Base-by-base conservation (phyloP, 2,888 invertebrate species). In the Beris chalybata region DNA sequence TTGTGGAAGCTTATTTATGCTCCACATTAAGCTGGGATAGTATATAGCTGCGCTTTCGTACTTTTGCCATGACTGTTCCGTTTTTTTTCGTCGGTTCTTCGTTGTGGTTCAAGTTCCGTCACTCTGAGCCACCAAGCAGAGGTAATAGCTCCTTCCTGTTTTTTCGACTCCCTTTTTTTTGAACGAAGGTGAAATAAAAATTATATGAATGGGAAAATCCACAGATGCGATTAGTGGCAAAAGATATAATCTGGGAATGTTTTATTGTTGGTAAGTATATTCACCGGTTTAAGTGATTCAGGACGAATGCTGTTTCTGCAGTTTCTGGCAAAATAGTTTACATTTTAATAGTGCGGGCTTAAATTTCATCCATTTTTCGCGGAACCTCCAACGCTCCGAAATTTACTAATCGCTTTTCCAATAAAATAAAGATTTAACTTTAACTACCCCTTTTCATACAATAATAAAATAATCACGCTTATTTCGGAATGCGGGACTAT, bases 1-100 rank as follows among this genome's bases (percentile, higher is more conserved):
- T 69, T 43, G 9, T 67, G 61, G 58, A 63, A 68, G 68, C 68
- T 68, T 68, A 68, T 68, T 68, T 68, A 68, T 68, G 68, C 68
- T 68, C 64, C 64, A 67, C 67, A 69, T 69, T 69, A 69, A 69
- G 69, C 64, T 67, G 52, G 38, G 50, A 32, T 61, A 38, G 38
- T 50, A 61, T 38, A 38, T 48, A 59, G 12, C 31, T 13, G 65
- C 59, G 65, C 56, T 66, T 63, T 50, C 68, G 52, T 65, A 56
- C 63, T 38, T 38, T 9, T 38, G 30, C 30, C n/a, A 30, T 30
- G 55, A 12, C 7, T 43, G 11, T 22, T 22, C 43, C 58, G 57
- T 66, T 58, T 47, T 68, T n/a, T 67, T 65, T 63, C n/a, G 11
- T n/a, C 31, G 47, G 47, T 31, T 48, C 47, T 31, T 58, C 7